Evolutionary conservation across 2,113 vertebrate species (phyloP).

Genomic region (Suricata suricatta): DNA sequence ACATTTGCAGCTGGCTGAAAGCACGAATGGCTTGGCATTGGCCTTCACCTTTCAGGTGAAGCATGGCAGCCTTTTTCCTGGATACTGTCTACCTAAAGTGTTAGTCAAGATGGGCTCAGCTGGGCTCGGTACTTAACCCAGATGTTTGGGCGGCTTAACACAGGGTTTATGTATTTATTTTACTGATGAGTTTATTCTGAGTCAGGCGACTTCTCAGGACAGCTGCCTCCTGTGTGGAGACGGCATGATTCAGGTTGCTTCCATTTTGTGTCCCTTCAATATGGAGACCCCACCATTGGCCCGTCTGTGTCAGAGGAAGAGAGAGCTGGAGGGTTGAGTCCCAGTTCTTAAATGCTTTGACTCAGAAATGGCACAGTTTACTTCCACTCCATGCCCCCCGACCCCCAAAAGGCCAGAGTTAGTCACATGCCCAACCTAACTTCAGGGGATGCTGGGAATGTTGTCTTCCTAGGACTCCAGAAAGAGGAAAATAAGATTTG

Average conservation of each 20-base stretch:
- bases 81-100: not conserved
- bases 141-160: not conserved
- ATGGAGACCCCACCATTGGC: not conserved
- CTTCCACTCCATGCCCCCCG: not conserved
- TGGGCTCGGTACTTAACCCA: not conserved
- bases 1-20: not conserved
- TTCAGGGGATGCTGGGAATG: not conserved
- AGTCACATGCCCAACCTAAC: not conserved
- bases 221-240: not conserved
- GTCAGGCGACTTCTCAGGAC: not conserved
- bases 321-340: not conserved
- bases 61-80: not conserved
- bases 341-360: not conserved
- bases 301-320: accelerated
- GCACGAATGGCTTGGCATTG: too few species aligned
- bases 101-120: not conserved
- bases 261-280: not conserved
- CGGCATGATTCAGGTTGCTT: not conserved
- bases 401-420: not conserved
- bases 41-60: not conserved
- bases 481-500: not conserved
- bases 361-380: not conserved
- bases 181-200: not conserved
- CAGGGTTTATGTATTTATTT: not conserved
- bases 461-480: not conserved